phyloP scores from a whole-genome alignment of 2,888 invertebrate genomes.

The Eupeodes luniger region DNA sequence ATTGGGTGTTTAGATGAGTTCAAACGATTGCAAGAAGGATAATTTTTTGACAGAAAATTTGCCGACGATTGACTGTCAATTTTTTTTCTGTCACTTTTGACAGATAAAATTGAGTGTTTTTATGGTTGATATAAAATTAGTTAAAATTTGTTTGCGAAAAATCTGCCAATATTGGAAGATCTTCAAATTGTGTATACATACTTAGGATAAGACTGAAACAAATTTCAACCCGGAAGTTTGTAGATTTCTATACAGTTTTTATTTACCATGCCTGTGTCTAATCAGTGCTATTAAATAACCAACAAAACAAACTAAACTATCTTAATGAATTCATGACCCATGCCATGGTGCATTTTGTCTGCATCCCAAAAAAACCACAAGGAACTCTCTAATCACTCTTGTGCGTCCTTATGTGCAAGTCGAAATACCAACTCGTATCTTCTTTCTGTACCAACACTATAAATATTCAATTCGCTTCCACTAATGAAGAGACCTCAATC shows the following conservation, averaged over 20 bases:
- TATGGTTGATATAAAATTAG: no score
- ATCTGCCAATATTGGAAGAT: no score
- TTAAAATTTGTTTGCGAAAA: no score
- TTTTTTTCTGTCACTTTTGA: no score
- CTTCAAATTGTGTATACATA: no score
- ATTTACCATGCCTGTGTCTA: background rate
- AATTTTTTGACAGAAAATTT: no score
- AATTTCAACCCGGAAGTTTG: background rate
- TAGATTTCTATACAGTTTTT: background rate
- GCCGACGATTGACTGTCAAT: no score
- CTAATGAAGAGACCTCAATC: conserved; percentile 65
- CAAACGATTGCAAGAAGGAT: no score
- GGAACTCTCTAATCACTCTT: background rate
- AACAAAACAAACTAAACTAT: background rate
- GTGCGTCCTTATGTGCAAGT: conserved; percentile 14
- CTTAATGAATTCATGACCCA: conserved; percentile 42
- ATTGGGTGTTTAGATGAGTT: no score
- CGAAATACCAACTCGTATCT: conserved; percentile 17
- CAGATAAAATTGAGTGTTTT: no score
- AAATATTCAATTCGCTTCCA: conserved; percentile 26
- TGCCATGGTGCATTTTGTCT: background rate
- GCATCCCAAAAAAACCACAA: background rate
- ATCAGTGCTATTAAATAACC: background rate
- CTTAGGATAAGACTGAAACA: background rate
- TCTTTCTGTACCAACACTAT: conserved; percentile 2